Conservation (phyloP, 1,140 invertebrate genomes). For the Drosophila miranda region DNA sequence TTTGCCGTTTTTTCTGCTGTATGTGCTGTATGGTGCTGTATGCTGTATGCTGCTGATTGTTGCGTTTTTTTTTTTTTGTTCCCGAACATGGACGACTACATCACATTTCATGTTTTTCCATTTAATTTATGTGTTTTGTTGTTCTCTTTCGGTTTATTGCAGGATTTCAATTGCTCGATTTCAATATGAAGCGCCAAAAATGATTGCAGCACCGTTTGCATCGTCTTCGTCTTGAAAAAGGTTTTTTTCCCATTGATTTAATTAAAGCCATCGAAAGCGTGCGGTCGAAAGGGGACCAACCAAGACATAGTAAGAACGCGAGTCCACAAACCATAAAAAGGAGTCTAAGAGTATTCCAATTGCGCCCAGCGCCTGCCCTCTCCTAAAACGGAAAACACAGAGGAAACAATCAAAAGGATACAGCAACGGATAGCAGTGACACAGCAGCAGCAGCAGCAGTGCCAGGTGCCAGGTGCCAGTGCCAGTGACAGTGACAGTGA, state of each 20-base stretch:
- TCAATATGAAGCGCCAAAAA: conserved; percentile 81
- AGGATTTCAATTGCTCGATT: conserved; percentile 68
- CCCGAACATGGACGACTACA: conserved; percentile 40
- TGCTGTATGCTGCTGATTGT: not conserved
- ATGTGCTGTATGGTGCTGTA: not conserved
- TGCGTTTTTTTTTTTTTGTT: conserved; percentile 18
- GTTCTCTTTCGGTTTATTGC: conserved; percentile 45
- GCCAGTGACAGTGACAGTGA: too few species aligned
- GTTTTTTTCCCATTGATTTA: conserved; percentile 75
- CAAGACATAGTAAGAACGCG: conserved; percentile 2
- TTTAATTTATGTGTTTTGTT: conserved; percentile 62
- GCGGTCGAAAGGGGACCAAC: conserved; percentile 7
- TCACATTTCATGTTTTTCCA: conserved; percentile 77
- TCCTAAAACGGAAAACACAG: too few species aligned
- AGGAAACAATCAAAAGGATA: conserved; percentile 9
- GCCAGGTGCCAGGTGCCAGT: not conserved
- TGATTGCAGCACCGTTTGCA: conserved; percentile 70
- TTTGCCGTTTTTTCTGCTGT: conserved; percentile 2
- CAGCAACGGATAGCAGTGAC: conserved; percentile 5
- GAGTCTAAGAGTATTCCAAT: not conserved
- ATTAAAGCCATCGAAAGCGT: conserved; percentile 61
- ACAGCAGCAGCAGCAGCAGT: conserved; percentile 23
- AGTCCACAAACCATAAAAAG: conserved; percentile 2
- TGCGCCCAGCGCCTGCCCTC: too few species aligned
- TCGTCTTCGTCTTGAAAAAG: conserved; percentile 72